Conservation (phyloP, 2,888 invertebrate genomes). For the Lithophane leautieri region DNA sequence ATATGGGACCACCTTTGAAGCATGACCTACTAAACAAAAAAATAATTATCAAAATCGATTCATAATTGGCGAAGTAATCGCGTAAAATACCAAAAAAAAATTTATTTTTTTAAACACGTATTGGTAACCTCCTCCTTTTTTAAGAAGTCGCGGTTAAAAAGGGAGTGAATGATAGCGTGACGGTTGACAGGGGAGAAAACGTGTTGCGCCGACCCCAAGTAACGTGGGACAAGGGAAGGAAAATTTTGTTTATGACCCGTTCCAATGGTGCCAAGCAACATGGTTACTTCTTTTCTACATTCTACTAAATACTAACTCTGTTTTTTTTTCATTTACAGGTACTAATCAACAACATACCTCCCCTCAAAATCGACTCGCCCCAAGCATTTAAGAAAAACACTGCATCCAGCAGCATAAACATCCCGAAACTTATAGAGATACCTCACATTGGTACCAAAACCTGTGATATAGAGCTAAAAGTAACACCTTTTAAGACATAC, state of each 20-base stretch:
- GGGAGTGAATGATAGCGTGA: too few relatives aligned
- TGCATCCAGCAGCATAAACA: conserved; percentile 8
- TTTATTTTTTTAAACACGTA: too few relatives aligned
- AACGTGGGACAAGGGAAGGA: not conserved
- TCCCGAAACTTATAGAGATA: conserved; percentile 26
- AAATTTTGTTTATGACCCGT: not conserved
- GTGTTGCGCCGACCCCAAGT: not conserved
- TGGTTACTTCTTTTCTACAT: not conserved
- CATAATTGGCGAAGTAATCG: too few relatives aligned
- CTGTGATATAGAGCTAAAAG: conserved; percentile 22
- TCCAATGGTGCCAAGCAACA: not conserved
- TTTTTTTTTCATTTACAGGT: conserved; percentile 20
- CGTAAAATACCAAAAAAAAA: too few relatives aligned
- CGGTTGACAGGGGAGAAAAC: too few relatives aligned
- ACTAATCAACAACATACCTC: conserved; percentile 30
- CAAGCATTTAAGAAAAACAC: conserved; percentile 33
- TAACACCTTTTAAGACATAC: conserved; percentile 5
- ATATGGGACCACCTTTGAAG: too few relatives aligned
- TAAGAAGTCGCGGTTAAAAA: too few relatives aligned
- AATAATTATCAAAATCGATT: too few relatives aligned
- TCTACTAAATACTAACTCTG: not conserved
- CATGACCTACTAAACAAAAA: too few relatives aligned
- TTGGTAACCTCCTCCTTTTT: too few relatives aligned
- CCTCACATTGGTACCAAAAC: conserved; percentile 6
- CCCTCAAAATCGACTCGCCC: conserved; percentile 14